These are phyloP conservation scores for Phalacrocorax carbo DNA, from an alignment of 2,113 vertebrate species.

Conservation along the genomic window DNA sequence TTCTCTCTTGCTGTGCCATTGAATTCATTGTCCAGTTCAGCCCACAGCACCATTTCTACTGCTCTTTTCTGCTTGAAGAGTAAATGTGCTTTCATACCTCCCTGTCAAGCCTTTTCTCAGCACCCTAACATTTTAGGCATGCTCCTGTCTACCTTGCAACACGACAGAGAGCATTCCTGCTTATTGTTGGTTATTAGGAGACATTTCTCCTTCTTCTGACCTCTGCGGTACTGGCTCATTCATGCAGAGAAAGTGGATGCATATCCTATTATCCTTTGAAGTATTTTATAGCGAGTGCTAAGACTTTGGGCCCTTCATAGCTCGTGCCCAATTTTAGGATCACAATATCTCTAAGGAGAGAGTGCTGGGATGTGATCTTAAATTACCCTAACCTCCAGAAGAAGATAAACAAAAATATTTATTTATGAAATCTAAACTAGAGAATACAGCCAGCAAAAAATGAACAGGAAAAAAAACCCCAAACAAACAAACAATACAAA, in stretches of 20 bases:
- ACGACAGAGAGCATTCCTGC: background rate
- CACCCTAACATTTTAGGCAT: background rate
- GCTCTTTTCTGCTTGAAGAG: background rate
- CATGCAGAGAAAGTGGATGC: constrained; percentile 55
- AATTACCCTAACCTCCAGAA: background rate
- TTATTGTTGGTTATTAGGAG: constrained; percentile 1
- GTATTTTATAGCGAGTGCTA: constrained; percentile 1
- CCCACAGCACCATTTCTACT: background rate
- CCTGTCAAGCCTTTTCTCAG: background rate
- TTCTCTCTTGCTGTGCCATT: background rate
- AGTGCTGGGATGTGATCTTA: background rate
- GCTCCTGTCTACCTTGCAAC: background rate
- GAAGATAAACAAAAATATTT: background rate
- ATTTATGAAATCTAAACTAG: background rate
- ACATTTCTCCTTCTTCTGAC: constrained; percentile 54
- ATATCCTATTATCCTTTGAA: constrained; percentile 30
- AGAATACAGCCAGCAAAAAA: background rate
- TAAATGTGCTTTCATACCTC: background rate
- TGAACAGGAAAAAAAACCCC: rapidly evolving
- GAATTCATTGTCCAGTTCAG: background rate
- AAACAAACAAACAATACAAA: background rate
- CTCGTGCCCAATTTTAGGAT: constrained; percentile 5
- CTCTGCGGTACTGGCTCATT: background rate
- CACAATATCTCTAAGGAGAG: background rate
- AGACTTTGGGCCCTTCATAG: background rate